Evolutionary conservation across 2,113 vertebrate genomes (phyloP), one percentile per base, ranked within the genome.

Genomic region (Benitochromis conjunctus): DNA sequence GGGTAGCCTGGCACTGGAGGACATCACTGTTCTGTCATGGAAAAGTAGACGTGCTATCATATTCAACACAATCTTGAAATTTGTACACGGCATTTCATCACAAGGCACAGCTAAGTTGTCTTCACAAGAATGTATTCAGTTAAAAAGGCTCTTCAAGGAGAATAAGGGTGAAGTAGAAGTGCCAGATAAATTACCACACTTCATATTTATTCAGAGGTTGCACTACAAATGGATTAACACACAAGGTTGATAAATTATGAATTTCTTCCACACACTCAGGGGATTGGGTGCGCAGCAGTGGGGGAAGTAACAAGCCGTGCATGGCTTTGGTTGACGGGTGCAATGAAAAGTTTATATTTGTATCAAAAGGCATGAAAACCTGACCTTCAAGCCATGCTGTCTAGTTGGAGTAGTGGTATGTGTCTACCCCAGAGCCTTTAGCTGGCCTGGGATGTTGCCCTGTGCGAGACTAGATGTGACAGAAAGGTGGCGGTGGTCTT

Each of bases 241-340:
- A 46, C 10, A 36, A n/a, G 41, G 14, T 62, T 88, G 26, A 88
- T 83, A 41, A 34, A 81, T 88, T 60, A 38, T 57, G 24, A 36
- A 57, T 78, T 56, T 19, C 31, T 46, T 19, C 19, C 26, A 41
- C 29, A n/a, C 24, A 6, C 69, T 64, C 54, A 38, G 41, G 66
- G 46, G 54, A 55, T 41, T 64, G 36, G 29, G 7, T 83, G 21
- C n/a, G 4, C 21, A 34, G 13, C 18, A 56, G 71, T 29, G 9
- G 38, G n/a, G 24, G 16, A 36, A 58, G 31, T 57, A 36, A 24
- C 54, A 77, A 56, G 51, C 53, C 76, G 84, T 77, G 26, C 36
- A 26, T n/a, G 24, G 51, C 56, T 87, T 43, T 77, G 74, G 34
- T 5, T 83, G 90, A 82, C 82, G 86, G 90, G 81, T 89, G 58